A percentile compares a stretch with the other conserved stretches of the same genome.
These are phyloP conservation scores for Drosophila paranaensis DNA, from an alignment of 2,888 invertebrate species.

Conservation along the genomic window DNA sequence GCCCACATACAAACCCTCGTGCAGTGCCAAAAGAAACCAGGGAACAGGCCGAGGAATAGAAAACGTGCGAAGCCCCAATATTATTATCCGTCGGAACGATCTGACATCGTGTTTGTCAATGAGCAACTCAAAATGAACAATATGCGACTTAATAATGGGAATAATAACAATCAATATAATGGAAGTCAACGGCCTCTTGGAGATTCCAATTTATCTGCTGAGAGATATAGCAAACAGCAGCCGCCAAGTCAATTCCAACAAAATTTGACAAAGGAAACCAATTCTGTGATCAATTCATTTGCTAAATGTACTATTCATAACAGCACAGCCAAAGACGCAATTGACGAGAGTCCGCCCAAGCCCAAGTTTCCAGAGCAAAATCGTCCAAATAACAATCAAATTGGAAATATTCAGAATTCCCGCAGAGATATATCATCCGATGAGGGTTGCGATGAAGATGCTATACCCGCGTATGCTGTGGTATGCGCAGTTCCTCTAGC, in stretches of 20 bases:
- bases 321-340: not conserved
- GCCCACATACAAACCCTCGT: constrained; percentile 78
- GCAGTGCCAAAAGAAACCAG: constrained; percentile 69
- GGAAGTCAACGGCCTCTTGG: not conserved
- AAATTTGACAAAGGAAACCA: not conserved
- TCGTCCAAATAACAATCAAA: not conserved
- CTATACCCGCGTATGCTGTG: constrained; percentile 18
- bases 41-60: not conserved
- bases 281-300: constrained; percentile 12
- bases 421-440: constrained; percentile 1
- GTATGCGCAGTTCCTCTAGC: not conserved
- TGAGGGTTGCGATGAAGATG: constrained; percentile 24
- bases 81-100: constrained; percentile 22
- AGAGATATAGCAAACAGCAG: not conserved
- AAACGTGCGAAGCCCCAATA: constrained; percentile 1
- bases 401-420: not conserved
- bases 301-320: constrained; percentile 1
- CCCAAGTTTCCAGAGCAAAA: not conserved
- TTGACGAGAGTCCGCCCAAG: not conserved
- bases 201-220: not conserved
- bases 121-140: constrained; percentile 11
- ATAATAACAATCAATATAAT: not conserved
- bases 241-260: not conserved
- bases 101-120: constrained; percentile 45
- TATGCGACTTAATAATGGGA: not conserved